phyloP scores from a whole-genome alignment of 2,113 vertebrate species.

The Syrmaticus mikado region DNA sequence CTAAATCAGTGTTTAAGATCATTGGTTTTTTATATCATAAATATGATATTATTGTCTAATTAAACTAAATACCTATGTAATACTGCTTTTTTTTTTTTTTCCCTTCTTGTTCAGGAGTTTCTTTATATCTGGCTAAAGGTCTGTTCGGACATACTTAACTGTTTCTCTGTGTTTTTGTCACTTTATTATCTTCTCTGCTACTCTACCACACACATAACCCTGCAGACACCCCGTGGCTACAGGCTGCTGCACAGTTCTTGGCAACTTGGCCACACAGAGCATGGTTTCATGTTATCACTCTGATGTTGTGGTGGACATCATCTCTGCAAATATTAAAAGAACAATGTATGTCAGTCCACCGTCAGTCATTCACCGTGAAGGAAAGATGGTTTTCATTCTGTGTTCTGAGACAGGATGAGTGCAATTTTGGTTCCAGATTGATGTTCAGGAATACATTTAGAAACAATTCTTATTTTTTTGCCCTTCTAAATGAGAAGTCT shows the following conservation, averaged over 20 bases:
- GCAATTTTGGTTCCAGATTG: not conserved
- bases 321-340: not conserved
- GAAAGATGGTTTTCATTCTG: rapidly evolving
- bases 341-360: not conserved
- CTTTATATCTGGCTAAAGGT: not conserved
- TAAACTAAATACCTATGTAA: not conserved
- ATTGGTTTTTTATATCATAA: not conserved
- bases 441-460: not conserved
- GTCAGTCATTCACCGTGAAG: not conserved
- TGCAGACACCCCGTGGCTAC: not conserved
- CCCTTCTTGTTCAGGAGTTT: not conserved
- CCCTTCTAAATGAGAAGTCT: not conserved
- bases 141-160: not conserved
- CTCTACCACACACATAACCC: not conserved
- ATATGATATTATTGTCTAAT: slow-evolving; percentile 3
- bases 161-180: not conserved
- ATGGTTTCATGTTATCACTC: not conserved
- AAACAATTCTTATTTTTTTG: not conserved
- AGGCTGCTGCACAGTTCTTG: not conserved
- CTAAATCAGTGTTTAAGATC: not conserved
- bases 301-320: not conserved
- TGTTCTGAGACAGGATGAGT: not conserved
- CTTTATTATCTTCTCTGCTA: not conserved
- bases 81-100: not conserved
- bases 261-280: not conserved